Base-by-base conservation (phyloP, 2,113 vertebrate genomes). In the Holacanthus passer region DNA sequence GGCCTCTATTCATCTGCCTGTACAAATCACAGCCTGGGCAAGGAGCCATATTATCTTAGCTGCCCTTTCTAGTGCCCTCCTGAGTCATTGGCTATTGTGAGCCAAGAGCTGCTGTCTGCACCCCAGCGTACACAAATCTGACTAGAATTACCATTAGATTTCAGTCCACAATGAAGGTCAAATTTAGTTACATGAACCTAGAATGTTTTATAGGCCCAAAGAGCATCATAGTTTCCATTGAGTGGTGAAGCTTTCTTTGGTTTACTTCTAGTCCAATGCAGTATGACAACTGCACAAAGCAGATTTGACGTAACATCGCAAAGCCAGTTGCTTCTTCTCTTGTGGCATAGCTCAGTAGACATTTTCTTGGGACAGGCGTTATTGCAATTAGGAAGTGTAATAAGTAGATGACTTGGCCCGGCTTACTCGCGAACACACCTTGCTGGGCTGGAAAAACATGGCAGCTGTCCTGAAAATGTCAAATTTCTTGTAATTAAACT, bases 41-140 rank as follows among this genome's bases (percentile, higher is more conserved):
- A 81, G 77, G 83, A 90, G 91, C 92, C 91, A 90, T 86, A 87
- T 94, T 90, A 91, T 92, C 86, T 90, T 89, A 87, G 90, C 87
- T 93, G 93, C 81, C 90, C 90, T 94, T 93, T 92, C 86, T 84
- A 88, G 82, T 89, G 91, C 90, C 90, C 90, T 93, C 83, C 89
- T 88, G 74, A 91, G 83, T 90, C 91, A 86, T 9, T 90, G 73
- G 79, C 87, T 84, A 78, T 92, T 92, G 88, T 90, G 79, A 83
- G 86, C 83, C 77, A 75, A 89, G 88, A 86, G 87, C 81, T 84
- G 87, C 83, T 89, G 87, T 89, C 86, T 92, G 75, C 76, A 83
- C 64, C 73, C 67, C 73, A 31, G 78, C 56, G 35, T 87, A 66
- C 87, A 91, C 78, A 87, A 89, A 85, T 83, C 85, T 77, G 73